A percentile compares a stretch with the other conserved stretches of the same genome.
phyloP scores from a whole-genome alignment of 2,888 invertebrate species.

The Melanostoma mellinum region DNA sequence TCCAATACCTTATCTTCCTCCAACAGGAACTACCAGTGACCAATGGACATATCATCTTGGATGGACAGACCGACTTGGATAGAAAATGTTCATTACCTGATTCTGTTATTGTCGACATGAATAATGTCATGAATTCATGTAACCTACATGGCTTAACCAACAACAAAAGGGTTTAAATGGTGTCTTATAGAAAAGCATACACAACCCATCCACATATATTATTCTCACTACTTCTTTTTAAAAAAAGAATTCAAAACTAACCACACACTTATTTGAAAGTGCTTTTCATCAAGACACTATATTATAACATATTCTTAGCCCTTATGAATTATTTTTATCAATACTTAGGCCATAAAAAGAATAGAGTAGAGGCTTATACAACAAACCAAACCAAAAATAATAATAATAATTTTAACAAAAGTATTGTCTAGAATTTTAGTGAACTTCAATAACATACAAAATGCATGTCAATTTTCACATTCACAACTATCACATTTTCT shows the following conservation, averaged over 20 bases:
- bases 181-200: neutral
- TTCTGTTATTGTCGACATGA: conserved; percentile 85
- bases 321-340: conserved; percentile 30
- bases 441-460: conserved; percentile 27
- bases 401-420: neutral
- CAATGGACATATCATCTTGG: conserved; percentile 82
- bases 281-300: conserved; percentile 27
- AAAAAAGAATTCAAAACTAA: conserved; percentile 1
- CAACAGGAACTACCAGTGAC: conserved; percentile 82
- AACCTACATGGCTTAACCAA: conserved; percentile 72
- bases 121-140: conserved; percentile 74
- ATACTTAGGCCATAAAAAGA: conserved; percentile 35
- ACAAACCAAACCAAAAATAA: neutral
- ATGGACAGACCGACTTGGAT: conserved; percentile 83
- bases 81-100: conserved; percentile 83
- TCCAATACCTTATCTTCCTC: conserved; percentile 38
- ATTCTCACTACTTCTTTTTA: conserved; percentile 13
- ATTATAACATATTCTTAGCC: conserved; percentile 44
- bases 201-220: conserved; percentile 28
- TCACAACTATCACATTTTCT: conserved; percentile 37
- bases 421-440: conserved; percentile 25
- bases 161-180: conserved; percentile 63
- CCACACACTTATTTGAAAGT: conserved; percentile 20
- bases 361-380: conserved; percentile 34
- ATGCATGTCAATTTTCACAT: conserved; percentile 67